Evolutionary conservation across 2,888 invertebrate genomes (phyloP).

Genomic region (Phyllotreta cruciferae): DNA sequence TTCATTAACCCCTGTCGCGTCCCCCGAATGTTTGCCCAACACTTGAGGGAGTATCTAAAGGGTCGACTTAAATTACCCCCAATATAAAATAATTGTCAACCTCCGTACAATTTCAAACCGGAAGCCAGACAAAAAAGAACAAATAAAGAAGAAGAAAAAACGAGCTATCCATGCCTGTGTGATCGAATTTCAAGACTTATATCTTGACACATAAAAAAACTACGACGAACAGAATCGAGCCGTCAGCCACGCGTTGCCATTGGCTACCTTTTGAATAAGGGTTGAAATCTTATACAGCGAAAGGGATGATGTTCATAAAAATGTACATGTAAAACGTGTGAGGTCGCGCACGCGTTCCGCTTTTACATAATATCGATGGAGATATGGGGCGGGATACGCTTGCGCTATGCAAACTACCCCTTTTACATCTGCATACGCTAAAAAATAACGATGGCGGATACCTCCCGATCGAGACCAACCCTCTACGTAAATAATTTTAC

Average conservation of each 20-base stretch:
- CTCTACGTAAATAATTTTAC: too few relatives aligned
- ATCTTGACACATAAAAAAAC: slow-evolving; percentile 25
- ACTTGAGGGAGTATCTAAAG: slow-evolving; percentile 27
- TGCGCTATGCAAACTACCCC: slow-evolving; percentile 57
- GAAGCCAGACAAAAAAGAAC: slow-evolving; percentile 48
- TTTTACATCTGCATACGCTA: slow-evolving; percentile 56
- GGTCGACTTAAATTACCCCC: slow-evolving; percentile 32
- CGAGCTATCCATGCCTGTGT: slow-evolving; percentile 15
- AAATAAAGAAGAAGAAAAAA: slow-evolving; percentile 44
- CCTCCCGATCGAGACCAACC: too few relatives aligned
- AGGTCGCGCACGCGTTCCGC: slow-evolving; percentile 57
- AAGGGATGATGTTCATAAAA: slow-evolving; percentile 56
- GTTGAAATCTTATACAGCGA: slow-evolving; percentile 56
- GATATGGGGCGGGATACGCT: slow-evolving; percentile 56
- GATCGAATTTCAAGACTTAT: slow-evolving; percentile 51
- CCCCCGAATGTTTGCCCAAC: slow-evolving; percentile 33
- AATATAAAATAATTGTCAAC: slow-evolving; percentile 34
- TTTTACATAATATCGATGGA: slow-evolving; percentile 62
- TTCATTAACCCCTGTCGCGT: slow-evolving; percentile 25
- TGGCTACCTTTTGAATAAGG: slow-evolving; percentile 56
- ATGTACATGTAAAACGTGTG: slow-evolving; percentile 59
- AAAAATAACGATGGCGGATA: slow-evolving; percentile 52
- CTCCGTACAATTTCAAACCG: slow-evolving; percentile 37
- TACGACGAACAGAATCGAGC: slow-evolving; percentile 46
- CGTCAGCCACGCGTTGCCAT: slow-evolving; percentile 55